Base-by-base conservation (phyloP, 2,888 invertebrate genomes). In the Acleris laterana region DNA sequence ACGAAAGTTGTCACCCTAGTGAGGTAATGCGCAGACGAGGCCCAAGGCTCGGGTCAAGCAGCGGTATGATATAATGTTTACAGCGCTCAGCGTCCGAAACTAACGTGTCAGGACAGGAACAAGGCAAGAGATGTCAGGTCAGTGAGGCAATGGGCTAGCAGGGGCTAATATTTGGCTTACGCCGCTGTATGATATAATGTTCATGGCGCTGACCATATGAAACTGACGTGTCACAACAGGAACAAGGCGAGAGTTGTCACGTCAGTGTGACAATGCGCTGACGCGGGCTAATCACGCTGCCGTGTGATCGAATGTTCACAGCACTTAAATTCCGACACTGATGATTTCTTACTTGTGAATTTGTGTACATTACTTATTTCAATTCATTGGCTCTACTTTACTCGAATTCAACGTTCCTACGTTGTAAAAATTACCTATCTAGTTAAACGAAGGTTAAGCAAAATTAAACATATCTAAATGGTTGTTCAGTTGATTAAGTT, bases 241-340 rank as follows among this genome's bases (percentile, higher is more conserved):
- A 38, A 80, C 85, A 82, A 87, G 83, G 86, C 63, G 75, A 60
- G 71, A 83, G 68, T 79, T 84, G 81, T 83, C 83, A 75, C 75
- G 67, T 68, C 50, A 71, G 72, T 72, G 71, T 68, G 71, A 62
- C 68, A 42, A 59, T 13, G 38, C 38, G 38, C 38, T 38, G 13
- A 38, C 38, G 38, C 38, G 38, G 13, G 38, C 38, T 4, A 9
- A 7, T 79, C 79, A 80, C 80, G 79, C 44, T 46, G 46, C 2
- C 7, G 46, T 42, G 68, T 38, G 22, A 13, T 20, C 20, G 20
- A 9, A 50, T 50, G 11, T 7, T 16, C 7, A 46, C 46, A 46
- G 46, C 46, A 6, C 5, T 46, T 6, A 16, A 17, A 1, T n/a
- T n/a, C 0, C 46, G 38, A 17, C 5, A n/a, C 5, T n/a, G 46